Evolutionary conservation across 2,113 vertebrate genomes (phyloP).

Genomic region (Xenopus tropicalis): UCB_Xtro_10.0 CM004449.2:93223501-93224000

Average conservation of each 20-base stretch:
- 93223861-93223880: too few species aligned
- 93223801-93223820: neutral
- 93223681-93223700: slow-evolving; percentile 26
- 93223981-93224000: too few species aligned
- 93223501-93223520: too few species aligned
- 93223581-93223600: neutral
- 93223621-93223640: slow-evolving; percentile 11
- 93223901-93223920: too few species aligned
- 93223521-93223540: too few species aligned
- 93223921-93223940: too few species aligned
- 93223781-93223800: too few species aligned
- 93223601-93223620: neutral
- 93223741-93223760: neutral
- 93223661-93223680: slow-evolving; percentile 35
- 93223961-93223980: too few species aligned
- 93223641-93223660: slow-evolving; percentile 41
- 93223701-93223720: neutral
- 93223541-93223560: too few species aligned
- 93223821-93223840: neutral
- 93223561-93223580: neutral
- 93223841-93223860: too few species aligned
- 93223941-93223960: too few species aligned
- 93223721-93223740: slow-evolving; percentile 11
- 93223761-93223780: neutral
- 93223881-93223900: too few species aligned